These are phyloP conservation scores for Melanotaenia nigrans DNA, from an alignment of 2,797 vertebrate species.

Conservation along the genomic window DNA sequence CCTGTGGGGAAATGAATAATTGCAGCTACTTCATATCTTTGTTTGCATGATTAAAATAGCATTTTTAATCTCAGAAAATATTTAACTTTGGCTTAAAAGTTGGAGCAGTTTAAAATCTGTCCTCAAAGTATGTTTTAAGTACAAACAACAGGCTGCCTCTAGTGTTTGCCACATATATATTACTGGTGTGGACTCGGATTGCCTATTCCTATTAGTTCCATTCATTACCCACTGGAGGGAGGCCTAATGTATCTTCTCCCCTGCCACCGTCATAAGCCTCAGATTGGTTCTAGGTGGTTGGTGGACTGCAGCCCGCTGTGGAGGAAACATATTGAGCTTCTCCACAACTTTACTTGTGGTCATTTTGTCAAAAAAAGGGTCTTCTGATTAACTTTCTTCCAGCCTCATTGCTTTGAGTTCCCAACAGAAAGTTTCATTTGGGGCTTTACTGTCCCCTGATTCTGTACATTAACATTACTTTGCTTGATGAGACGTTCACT, in stretches of 20 bases:
- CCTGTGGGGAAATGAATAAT: background rate
- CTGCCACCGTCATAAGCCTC: constrained; percentile 75
- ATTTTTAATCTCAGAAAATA: constrained; percentile 13
- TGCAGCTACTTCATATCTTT: background rate
- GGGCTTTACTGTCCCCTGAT: constrained; percentile 61
- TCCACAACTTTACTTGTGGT: constrained; percentile 76
- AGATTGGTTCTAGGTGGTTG: constrained; percentile 79
- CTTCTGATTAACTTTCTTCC: constrained; percentile 79
- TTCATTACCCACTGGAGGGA: constrained; percentile 79
- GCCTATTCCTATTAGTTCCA: constrained; percentile 81
- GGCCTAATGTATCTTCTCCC: constrained; percentile 81
- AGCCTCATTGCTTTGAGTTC: constrained; percentile 75
- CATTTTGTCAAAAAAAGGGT: constrained; percentile 73
- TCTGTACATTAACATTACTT: constrained; percentile 72
- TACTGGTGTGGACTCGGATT: constrained; percentile 66
- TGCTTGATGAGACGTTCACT: constrained; percentile 71
- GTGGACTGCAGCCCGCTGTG: constrained; percentile 68
- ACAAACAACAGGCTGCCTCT: constrained; percentile 57
- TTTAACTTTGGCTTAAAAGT: constrained; percentile 8
- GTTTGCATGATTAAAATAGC: background rate
- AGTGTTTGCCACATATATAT: constrained; percentile 70
- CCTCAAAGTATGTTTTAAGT: constrained; percentile 18
- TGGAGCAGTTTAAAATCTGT: constrained; percentile 27
- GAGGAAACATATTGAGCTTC: constrained; percentile 76
- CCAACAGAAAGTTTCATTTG: constrained; percentile 63